Evolutionary conservation across 2,113 vertebrate species (phyloP).

Genomic region (Pteruthius melanotis): DNA sequence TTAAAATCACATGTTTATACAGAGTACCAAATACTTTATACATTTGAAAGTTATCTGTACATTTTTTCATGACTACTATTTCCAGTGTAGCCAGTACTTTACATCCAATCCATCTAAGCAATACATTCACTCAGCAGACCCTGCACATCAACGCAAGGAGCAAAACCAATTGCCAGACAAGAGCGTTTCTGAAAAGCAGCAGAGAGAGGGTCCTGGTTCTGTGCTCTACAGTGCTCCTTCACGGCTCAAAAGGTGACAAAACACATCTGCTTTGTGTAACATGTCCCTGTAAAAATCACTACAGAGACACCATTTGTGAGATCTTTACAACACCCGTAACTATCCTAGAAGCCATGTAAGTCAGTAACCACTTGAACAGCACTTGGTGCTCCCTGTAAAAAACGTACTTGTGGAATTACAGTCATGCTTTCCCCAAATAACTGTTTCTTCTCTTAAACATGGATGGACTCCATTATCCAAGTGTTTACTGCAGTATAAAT

Average conservation of each 20-base stretch:
- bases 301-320: constrained; percentile 16
- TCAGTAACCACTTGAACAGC: constrained; percentile 1
- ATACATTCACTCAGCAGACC: not conserved
- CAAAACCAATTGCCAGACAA: not conserved
- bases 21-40: constrained; percentile 25
- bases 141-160: not conserved
- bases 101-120: not conserved
- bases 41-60: constrained; percentile 10
- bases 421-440: not conserved
- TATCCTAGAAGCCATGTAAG: not conserved
- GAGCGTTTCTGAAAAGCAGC: not conserved
- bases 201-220: not conserved
- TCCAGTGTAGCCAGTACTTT: not conserved
- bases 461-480: constrained; percentile 16
- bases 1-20: constrained; percentile 52
- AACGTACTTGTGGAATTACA: constrained; percentile 7
- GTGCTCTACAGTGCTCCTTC: not conserved
- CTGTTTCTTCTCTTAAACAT: not conserved
- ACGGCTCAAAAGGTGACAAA: constrained; percentile 25
- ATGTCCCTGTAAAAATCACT: constrained; percentile 16
- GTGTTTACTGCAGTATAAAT: not conserved
- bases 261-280: constrained; percentile 35
- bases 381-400: constrained; percentile 20
- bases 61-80: constrained; percentile 9
- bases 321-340: not conserved